Conservation (phyloP, 2,888 invertebrate genomes). For the Cheilosia soror region DNA sequence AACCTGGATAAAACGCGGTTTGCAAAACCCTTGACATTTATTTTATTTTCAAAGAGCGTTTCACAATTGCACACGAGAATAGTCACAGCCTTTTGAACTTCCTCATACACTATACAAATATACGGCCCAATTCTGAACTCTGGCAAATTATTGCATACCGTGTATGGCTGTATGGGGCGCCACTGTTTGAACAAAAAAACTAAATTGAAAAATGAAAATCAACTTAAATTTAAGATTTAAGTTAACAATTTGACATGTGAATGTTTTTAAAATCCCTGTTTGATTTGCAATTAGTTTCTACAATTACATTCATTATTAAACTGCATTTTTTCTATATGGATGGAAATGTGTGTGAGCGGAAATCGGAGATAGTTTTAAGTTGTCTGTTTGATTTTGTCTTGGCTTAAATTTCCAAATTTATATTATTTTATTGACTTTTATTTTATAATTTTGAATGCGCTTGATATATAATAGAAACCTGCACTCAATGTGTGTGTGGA, state of each 20-base stretch:
- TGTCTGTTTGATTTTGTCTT: conserved; percentile 56
- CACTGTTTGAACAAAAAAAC: conserved; percentile 1
- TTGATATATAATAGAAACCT: conserved; percentile 73
- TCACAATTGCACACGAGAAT: too few relatives aligned
- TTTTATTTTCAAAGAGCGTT: too few relatives aligned
- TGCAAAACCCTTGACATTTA: too few relatives aligned
- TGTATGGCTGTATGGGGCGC: background rate
- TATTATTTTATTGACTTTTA: conserved; percentile 7
- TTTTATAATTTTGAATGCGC: conserved; percentile 49
- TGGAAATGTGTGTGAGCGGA: conserved; percentile 70
- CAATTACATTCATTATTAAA: conserved; percentile 42
- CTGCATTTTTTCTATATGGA: conserved; percentile 64
- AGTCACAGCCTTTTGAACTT: too few relatives aligned
- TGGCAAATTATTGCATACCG: background rate
- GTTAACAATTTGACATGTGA: conserved; percentile 37
- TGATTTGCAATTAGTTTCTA: conserved; percentile 66
- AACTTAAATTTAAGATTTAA: too few relatives aligned
- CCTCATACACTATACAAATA: too few relatives aligned
- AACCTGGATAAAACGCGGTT: too few relatives aligned
- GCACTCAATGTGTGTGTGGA: conserved; percentile 60
- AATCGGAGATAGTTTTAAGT: conserved; percentile 71
- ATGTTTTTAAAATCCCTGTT: conserved; percentile 71
- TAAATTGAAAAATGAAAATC: background rate
- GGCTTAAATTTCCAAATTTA: conserved; percentile 52
- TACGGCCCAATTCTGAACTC: too few relatives aligned